These are phyloP conservation scores for Sebastes schlegelii DNA, from an alignment of 2,113 vertebrate genomes.

Conservation along the genomic window DNA sequence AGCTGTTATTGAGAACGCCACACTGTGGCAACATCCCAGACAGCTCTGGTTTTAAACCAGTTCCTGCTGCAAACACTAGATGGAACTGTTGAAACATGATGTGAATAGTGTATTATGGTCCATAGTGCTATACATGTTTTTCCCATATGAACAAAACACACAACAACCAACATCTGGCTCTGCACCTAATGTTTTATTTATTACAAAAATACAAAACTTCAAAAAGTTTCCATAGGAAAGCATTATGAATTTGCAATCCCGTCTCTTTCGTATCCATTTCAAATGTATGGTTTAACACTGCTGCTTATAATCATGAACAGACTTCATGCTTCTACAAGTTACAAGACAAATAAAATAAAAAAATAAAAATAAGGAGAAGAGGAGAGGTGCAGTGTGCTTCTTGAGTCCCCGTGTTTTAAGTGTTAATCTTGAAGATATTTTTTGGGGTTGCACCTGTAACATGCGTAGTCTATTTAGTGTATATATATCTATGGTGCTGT, in stretches of 20 bases:
- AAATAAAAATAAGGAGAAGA: conserved; percentile 32
- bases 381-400: conserved; percentile 46
- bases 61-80: conserved; percentile 9
- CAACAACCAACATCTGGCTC: background rate
- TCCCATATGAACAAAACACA: background rate
- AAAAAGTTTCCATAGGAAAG: conserved; percentile 98
- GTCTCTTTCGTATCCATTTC: conserved; percentile 86
- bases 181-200: conserved; percentile 76
- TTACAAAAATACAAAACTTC: conserved; percentile 85
- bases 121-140: background rate
- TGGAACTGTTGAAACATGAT: background rate
- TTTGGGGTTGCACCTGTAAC: background rate
- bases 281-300: conserved; percentile 65
- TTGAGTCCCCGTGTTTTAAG: conserved; percentile 61
- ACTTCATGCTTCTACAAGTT: conserved; percentile 61
- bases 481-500: no score
- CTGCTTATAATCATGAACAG: conserved; percentile 66
- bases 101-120: rapidly evolving
- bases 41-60: background rate
- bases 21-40: background rate
- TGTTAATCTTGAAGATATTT: conserved; percentile 55
- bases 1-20: background rate
- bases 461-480: no score
- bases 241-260: conserved; percentile 91
- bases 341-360: conserved; percentile 56